A percentile compares a stretch with the other conserved stretches of the same genome.
These are phyloP conservation scores for Mormyrops boulengeri DNA, from an alignment of 2,797 vertebrate species.

Conservation along the genomic window DNA sequence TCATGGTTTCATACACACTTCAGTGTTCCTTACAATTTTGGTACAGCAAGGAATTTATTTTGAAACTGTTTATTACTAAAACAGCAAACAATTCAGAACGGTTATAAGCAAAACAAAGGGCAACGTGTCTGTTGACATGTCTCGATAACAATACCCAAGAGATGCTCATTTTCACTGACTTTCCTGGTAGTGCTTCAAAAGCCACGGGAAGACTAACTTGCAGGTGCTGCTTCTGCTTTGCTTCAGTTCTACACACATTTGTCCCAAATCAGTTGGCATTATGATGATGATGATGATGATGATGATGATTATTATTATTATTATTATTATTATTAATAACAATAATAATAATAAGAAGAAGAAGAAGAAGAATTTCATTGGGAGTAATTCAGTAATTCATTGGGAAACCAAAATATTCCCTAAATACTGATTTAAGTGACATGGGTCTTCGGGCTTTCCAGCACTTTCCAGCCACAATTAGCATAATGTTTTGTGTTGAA, in stretches of 20 bases:
- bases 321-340: background rate
- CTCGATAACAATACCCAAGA: background rate
- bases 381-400: background rate
- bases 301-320: background rate
- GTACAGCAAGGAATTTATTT: background rate
- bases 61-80: background rate
- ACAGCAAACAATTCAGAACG: background rate
- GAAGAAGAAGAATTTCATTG: too few species aligned
- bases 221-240: background rate
- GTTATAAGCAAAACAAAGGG: background rate
- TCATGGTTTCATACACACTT: background rate
- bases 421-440: background rate
- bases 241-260: background rate
- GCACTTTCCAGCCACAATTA: background rate
- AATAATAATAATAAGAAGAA: too few species aligned
- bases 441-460: background rate
- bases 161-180: background rate
- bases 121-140: background rate
- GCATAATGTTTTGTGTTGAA: background rate
- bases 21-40: background rate
- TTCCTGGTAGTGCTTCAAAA: background rate
- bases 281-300: background rate
- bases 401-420: background rate
- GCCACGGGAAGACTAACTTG: background rate
- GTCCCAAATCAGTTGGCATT: background rate